Evolutionary conservation across 2,797 vertebrate genomes (phyloP), one percentile per base, ranked within the genome.

Genomic region (Phoebastria nigripes): DNA sequence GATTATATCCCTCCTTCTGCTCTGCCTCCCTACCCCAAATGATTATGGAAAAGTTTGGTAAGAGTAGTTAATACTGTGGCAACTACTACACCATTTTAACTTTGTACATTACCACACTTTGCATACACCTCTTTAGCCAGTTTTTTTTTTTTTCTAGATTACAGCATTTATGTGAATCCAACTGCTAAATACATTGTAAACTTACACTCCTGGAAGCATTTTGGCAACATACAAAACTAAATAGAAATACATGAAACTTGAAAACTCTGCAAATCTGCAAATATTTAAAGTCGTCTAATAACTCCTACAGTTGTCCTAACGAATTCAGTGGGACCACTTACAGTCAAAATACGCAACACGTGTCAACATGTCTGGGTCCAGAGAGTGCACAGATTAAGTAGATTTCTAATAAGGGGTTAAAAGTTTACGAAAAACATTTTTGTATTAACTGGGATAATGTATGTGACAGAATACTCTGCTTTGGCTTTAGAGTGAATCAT

Each of bases 271-370:
- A 41, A 80, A 63, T 16, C 22, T 71, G 12, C 2, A 67, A 61
- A 58, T 29, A 49, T 2, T 49, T 26, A 11, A 54, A 62, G 4
- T 10, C 3, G 1, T 54, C 11, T 66, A 49, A 26, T 28, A 77
- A 42, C 62, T 84, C 11, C 24, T 12, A 69, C 5, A 26, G 9
- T 26, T 89, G 11, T 24, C 15, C 18, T 46, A 46, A 25, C 19
- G 1, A 73, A 65, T 52, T 76, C 14, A 31, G 7, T 56, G 31
- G 15, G 12, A 52, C 2, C 9, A 55, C 18, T 47, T 39, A 29
- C 7, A 51, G 7, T 1, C 55, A 44, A 71, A 28, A 11, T 15
- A 49, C 0, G 1, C 18, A 71, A 56, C 2, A 4, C 6, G 22
- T 74, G 3, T 17, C 16, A 80, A 10, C 0, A 1, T 25, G 15